These are phyloP conservation scores for Myrmecobius fasciatus DNA, from an alignment of 2,113 vertebrate species.

Conservation along the genomic window DNA sequence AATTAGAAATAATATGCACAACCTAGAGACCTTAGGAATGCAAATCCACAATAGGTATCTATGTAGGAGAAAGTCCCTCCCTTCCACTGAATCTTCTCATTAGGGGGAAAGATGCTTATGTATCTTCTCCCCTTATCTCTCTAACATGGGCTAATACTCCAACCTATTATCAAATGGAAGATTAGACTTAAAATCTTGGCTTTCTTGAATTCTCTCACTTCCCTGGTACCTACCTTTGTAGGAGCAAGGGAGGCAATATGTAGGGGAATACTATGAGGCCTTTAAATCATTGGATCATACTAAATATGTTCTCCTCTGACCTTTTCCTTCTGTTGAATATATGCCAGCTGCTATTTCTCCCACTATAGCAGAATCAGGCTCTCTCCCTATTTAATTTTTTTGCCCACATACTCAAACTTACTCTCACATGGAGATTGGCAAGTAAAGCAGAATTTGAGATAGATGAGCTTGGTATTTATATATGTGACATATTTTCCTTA, in stretches of 20 bases:
- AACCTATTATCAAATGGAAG: not conserved
- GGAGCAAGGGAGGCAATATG: not conserved
- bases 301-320: not conserved
- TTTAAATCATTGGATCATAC: not conserved
- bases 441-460: not conserved
- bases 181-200: not conserved
- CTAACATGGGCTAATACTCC: not conserved
- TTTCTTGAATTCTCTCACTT: not conserved
- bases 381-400: not conserved
- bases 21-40: not conserved
- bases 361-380: not conserved
- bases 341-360: not conserved
- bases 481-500: not conserved
- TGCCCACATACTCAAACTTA: not conserved
- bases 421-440: not conserved
- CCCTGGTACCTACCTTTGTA: not conserved
- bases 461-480: not conserved
- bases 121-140: not conserved
- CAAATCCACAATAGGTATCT: not conserved
- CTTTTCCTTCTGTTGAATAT: not conserved
- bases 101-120: not conserved
- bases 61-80: fast-evolving
- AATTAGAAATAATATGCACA: not conserved
- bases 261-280: not conserved
- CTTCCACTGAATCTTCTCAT: not conserved